Evolutionary conservation across 2,888 invertebrate genomes (phyloP).

Genomic region (Amblyjoppa proteus): DNA sequence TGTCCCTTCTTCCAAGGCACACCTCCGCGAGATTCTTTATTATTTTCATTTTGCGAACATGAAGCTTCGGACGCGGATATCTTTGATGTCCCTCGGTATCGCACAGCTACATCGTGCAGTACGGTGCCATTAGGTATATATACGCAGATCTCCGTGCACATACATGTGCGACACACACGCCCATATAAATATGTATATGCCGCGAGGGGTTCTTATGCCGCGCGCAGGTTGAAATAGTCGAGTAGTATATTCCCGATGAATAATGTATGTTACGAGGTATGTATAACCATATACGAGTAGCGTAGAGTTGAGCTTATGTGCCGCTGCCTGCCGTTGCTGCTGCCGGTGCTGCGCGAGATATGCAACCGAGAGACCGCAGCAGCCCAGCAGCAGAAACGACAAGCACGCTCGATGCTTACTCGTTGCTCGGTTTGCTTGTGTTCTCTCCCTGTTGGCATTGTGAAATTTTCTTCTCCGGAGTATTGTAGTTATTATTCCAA

Average conservation of each 20-base stretch:
- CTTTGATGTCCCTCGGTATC: slow-evolving; percentile 25
- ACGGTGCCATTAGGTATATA: background rate
- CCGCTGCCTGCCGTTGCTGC: slow-evolving; percentile 48
- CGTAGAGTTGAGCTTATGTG: slow-evolving; percentile 52
- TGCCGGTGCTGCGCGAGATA: slow-evolving; percentile 63
- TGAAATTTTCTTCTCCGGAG: slow-evolving; percentile 61
- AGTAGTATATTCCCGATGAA: slow-evolving; percentile 68
- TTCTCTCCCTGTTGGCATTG: slow-evolving; percentile 57
- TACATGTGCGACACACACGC: slow-evolving; percentile 58
- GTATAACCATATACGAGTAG: slow-evolving; percentile 70
- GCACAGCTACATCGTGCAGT: background rate
- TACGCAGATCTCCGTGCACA: slow-evolving; percentile 19
- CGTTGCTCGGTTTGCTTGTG: slow-evolving; percentile 40
- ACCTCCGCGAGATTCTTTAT: slow-evolving; percentile 38
- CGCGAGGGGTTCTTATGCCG: slow-evolving; percentile 60
- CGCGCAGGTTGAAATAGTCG: slow-evolving; percentile 71
- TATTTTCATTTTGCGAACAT: slow-evolving; percentile 50
- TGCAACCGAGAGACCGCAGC: slow-evolving; percentile 57
- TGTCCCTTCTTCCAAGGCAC: background rate
- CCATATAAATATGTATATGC: slow-evolving; percentile 65
- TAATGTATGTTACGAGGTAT: slow-evolving; percentile 70
- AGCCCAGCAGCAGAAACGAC: slow-evolving; percentile 41
- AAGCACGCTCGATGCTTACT: slow-evolving; percentile 43
- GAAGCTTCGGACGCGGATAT: slow-evolving; percentile 52
- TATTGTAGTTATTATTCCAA: slow-evolving; percentile 59